These are phyloP conservation scores for Zaprionus kolodkinae DNA, from an alignment of 1,140 invertebrate species.

Conservation along the genomic window DNA sequence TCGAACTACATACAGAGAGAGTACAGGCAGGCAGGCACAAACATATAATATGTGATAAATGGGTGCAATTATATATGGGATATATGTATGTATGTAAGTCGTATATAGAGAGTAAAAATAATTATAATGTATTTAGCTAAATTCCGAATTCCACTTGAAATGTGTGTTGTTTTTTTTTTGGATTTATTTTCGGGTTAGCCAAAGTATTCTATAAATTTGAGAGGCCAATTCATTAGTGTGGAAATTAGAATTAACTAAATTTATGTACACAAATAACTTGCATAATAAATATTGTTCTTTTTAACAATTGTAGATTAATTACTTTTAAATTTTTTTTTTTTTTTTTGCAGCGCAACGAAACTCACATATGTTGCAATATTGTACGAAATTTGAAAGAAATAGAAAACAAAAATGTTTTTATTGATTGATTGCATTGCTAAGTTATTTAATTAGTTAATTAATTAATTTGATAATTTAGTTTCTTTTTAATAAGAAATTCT, in stretches of 20 bases:
- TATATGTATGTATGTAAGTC: slow-evolving; percentile 9
- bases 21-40: slow-evolving; percentile 47
- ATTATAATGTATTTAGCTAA: neutral
- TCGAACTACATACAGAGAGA: slow-evolving; percentile 6
- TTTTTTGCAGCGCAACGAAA: slow-evolving; percentile 37
- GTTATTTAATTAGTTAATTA: neutral
- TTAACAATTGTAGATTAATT: slow-evolving; percentile 2
- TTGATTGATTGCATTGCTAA: neutral
- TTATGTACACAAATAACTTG: slow-evolving; percentile 30
- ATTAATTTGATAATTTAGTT: neutral
- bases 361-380: slow-evolving; percentile 40
- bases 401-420: neutral
- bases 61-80: slow-evolving; percentile 34
- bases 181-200: neutral
- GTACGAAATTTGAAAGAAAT: neutral
- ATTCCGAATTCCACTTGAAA: neutral
- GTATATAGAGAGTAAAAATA: slow-evolving; percentile 18
- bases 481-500: neutral
- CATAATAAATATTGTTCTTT: neutral
- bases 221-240: neutral
- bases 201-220: neutral
- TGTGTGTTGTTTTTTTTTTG: neutral
- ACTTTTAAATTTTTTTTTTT: neutral
- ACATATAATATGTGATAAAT: slow-evolving; percentile 7
- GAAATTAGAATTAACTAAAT: slow-evolving; percentile 12